Conservation (phyloP, 2,797 vertebrate species). For the Sebastes oblongus region DNA sequence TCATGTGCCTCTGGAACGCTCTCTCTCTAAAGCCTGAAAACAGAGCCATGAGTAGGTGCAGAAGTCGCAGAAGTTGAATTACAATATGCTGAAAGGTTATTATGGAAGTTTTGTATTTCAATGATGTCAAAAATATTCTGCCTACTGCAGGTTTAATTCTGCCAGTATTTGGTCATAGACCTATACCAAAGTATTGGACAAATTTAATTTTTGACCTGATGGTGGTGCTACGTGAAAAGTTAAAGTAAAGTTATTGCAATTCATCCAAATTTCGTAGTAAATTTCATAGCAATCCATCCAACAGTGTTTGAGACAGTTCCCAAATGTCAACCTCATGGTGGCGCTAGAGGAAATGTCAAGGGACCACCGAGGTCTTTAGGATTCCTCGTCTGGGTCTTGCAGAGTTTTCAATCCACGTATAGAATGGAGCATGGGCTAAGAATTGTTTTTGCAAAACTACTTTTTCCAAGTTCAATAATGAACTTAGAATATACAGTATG, state of each 20-base stretch:
- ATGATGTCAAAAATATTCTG: too few species aligned
- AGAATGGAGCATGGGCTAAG: background rate
- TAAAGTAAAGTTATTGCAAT: background rate
- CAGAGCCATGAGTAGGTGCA: too few species aligned
- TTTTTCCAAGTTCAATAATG: background rate
- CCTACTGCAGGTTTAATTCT: background rate
- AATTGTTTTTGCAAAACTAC: background rate
- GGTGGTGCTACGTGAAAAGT: background rate
- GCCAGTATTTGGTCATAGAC: background rate
- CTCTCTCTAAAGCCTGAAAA: too few species aligned
- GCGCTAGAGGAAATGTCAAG: too few species aligned
- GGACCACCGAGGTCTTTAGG: rapidly evolving
- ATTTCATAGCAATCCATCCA: background rate
- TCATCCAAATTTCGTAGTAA: background rate
- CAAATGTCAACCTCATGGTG: background rate
- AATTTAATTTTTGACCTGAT: background rate
- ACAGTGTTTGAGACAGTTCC: background rate
- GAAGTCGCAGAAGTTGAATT: too few species aligned
- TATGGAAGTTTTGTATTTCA: too few species aligned
- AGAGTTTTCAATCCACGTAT: background rate
- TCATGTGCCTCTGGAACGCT: too few species aligned
- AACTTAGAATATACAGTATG: background rate
- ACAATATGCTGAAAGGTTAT: too few species aligned
- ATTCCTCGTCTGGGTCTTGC: background rate
- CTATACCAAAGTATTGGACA: background rate